phyloP scores from a whole-genome alignment of 2,797 vertebrate genomes.

The Bucorvus abyssinicus region DNA sequence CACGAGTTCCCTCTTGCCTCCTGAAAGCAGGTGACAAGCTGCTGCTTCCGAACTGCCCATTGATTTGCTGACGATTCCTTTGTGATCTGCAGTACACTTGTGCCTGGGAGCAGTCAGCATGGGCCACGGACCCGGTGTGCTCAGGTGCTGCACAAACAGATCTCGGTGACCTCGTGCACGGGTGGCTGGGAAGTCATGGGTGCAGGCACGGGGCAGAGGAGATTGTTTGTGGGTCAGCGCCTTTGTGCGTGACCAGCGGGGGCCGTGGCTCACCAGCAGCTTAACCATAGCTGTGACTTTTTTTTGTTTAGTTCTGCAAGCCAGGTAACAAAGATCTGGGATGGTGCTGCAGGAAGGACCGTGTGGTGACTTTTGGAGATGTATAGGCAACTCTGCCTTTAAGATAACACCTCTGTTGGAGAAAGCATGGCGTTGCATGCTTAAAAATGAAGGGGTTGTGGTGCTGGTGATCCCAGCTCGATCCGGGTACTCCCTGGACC shows the following conservation, averaged over 20 bases:
- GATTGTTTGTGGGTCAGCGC: background rate
- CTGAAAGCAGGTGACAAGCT: background rate
- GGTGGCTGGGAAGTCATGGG: background rate
- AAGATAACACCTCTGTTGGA: background rate
- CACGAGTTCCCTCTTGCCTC: background rate
- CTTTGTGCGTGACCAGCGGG: background rate
- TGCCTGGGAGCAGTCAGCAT: constrained; percentile 18
- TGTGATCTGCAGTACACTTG: background rate
- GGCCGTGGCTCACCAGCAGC: background rate
- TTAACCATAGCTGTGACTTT: background rate
- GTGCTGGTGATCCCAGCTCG: background rate
- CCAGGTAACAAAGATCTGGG: background rate
- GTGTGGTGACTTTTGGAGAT: background rate
- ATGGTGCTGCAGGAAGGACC: background rate
- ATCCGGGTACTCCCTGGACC: too few relatives aligned
- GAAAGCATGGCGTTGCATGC: background rate
- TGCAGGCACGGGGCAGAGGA: background rate
- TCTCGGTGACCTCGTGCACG: background rate
- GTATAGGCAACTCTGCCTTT: background rate
- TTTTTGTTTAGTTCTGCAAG: background rate
- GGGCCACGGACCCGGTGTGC: background rate
- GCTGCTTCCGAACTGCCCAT: background rate
- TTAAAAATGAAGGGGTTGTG: background rate
- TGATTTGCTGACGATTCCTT: constrained; percentile 33
- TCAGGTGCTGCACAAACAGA: constrained; percentile 1